Conservation (phyloP, 2,797 vertebrate species). For the Eutrigla gurnardus region DNA sequence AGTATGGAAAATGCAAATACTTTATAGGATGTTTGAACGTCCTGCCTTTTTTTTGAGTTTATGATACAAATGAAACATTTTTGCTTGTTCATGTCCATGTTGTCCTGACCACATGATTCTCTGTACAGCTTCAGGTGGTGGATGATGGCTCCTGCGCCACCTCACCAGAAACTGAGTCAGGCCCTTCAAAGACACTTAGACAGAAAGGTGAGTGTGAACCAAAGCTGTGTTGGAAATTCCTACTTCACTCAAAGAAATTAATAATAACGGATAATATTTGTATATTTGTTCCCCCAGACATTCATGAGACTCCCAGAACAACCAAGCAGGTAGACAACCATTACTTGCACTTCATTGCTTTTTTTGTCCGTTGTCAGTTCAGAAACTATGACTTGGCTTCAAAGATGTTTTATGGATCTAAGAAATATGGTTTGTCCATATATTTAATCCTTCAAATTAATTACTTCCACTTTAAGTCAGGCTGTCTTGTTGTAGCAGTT, state of each 20-base stretch:
- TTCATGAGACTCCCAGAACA: slow-evolving; percentile 87
- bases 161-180: slow-evolving; percentile 92
- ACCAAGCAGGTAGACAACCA: slow-evolving; percentile 89
- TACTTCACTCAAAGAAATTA: background rate
- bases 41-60: background rate
- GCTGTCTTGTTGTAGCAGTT: background rate
- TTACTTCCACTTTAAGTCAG: background rate
- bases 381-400: background rate
- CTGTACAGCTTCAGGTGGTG: slow-evolving; percentile 92
- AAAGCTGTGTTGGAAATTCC: background rate
- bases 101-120: background rate
- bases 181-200: slow-evolving; percentile 83
- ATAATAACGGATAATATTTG: background rate
- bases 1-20: background rate
- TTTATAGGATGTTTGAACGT: background rate
- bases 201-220: slow-evolving; percentile 85
- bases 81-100: background rate
- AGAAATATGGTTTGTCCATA: background rate
- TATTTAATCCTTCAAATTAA: background rate
- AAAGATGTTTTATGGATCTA: background rate
- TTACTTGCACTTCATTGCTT: background rate
- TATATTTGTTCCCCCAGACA: slow-evolving; percentile 80
- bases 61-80: background rate
- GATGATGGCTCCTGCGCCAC: slow-evolving; percentile 93
- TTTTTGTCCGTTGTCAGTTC: background rate